Evolutionary conservation across 2,888 invertebrate species (phyloP).

Genomic region (Ceriagrion tenellum): DNA sequence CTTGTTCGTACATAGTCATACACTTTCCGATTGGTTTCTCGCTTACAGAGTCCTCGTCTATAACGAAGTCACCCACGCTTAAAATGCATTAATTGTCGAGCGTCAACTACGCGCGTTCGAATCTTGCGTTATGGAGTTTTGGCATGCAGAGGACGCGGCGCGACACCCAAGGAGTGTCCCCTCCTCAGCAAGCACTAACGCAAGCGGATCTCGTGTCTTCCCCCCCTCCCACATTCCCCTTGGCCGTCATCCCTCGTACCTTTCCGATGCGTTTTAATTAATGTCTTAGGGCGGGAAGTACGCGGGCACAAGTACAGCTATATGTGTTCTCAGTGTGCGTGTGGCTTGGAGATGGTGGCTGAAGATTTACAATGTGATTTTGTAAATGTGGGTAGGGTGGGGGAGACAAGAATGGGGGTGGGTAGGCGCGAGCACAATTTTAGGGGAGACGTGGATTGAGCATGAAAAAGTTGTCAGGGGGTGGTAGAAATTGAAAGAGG

Average conservation of each 20-base stretch:
- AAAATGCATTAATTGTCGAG: too few relatives aligned
- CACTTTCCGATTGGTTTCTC: too few relatives aligned
- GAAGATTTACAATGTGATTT: conserved; percentile 39
- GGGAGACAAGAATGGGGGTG: neutral
- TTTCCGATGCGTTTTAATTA: conserved; percentile 6
- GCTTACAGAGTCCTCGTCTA: too few relatives aligned
- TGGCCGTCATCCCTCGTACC: too few relatives aligned
- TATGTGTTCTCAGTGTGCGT: too few relatives aligned
- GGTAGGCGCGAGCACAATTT: neutral
- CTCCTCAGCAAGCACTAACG: neutral
- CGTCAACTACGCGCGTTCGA: too few relatives aligned
- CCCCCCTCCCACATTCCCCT: neutral
- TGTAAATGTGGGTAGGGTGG: neutral
- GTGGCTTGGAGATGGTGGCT: neutral
- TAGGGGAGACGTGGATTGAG: neutral
- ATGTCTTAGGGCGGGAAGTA: neutral
- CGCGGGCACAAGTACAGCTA: neutral
- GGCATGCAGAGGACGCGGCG: neutral
- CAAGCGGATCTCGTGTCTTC: neutral
- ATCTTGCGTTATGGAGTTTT: too few relatives aligned
- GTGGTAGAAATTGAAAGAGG: too few relatives aligned
- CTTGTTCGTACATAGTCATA: too few relatives aligned
- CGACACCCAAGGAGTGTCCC: neutral
- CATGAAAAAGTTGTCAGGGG: neutral
- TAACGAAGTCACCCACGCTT: too few relatives aligned